Base-by-base conservation (phyloP, 37 sponge, comb jelly and placozoan species). In the Lycopodina hypogea region DNA sequence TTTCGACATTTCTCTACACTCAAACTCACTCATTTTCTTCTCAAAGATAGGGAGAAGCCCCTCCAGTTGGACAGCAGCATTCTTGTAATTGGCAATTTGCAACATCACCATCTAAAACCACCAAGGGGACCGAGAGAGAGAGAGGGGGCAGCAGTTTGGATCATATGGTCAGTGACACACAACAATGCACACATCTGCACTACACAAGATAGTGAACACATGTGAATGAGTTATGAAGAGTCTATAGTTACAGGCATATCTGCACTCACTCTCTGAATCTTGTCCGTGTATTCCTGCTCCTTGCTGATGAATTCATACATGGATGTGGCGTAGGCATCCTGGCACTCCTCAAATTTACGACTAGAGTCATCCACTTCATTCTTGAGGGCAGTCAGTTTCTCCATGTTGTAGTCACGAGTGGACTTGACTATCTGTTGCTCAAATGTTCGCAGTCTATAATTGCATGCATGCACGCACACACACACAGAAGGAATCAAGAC, bases 301-400 rank as follows among this genome's bases (percentile, higher is more conserved):
- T 70, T 80, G 68, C 72, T 77, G n/a, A 87, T 30, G 53, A 87
- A 87, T 23, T 59, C 74, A 28, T 72, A 87, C 82, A 87, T 56
- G 22, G 81, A 77, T 29, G 88, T 87, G 11, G 88, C 88, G 56
- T 87, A 87, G 1, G 82, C 73, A 62, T 87, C 88, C 59, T 87
- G 88, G 26, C 66, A 70, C 22, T 82, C 81, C 52, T 87, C 88
- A 81, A 87, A 87, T 63, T 72, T 76, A 48, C 40, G 40, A 6
- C 45, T 72, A 34, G 58, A 70, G 29, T 87, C 77, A 36, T 87
- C 82, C 45, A 76, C 63, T 7, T 81, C 82, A 8, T 65, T 32
- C 70, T 45, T 69, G 24, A 81, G 42, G 40, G 82, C 2, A 0
- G 70, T 68, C 2, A 81, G 72, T 65, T 81, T 81, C 50, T 63